A percentile compares a stretch with the other conserved stretches of the same genome.
Evolutionary conservation across 1,140 invertebrate genomes (phyloP).

Genomic region (Leptoteleia sp.): DNA sequence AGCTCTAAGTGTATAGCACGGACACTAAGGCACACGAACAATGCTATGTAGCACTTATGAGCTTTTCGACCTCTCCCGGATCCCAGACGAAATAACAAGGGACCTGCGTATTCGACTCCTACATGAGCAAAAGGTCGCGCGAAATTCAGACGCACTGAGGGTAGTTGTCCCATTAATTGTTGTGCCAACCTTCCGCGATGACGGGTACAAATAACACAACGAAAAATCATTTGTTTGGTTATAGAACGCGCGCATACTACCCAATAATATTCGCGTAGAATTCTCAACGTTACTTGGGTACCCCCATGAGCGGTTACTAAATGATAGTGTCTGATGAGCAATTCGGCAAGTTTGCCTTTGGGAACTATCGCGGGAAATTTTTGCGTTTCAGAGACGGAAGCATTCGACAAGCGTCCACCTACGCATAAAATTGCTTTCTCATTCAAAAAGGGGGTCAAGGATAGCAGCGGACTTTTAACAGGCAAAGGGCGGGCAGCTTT

Average conservation of each 20-base stretch:
- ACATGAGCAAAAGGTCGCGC: not conserved
- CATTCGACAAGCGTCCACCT: not conserved
- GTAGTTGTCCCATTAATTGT: conserved; percentile 16
- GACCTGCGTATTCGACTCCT: conserved; percentile 9
- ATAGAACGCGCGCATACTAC: not conserved
- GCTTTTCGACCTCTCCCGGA: not conserved
- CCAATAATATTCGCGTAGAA: conserved; percentile 5
- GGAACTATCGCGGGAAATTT: conserved; percentile 8
- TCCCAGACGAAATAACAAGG: not conserved
- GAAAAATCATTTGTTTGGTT: not conserved
- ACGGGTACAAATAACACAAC: conserved; percentile 1
- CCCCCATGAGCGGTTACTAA: not conserved
- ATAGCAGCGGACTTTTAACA: not conserved
- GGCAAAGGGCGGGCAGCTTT: not conserved
- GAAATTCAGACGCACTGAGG: not conserved
- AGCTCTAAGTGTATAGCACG: not conserved
- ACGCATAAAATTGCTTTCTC: not conserved
- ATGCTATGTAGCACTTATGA: conserved; percentile 5
- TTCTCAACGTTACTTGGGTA: conserved; percentile 2
- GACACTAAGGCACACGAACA: not conserved
- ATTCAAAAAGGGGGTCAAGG: not conserved
- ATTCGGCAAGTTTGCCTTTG: not conserved
- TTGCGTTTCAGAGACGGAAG: not conserved
- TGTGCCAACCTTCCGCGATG: not conserved
- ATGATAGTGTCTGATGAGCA: not conserved